Conservation (phyloP, 2,797 vertebrate genomes). For the Babyrousa celebensis region DNA sequence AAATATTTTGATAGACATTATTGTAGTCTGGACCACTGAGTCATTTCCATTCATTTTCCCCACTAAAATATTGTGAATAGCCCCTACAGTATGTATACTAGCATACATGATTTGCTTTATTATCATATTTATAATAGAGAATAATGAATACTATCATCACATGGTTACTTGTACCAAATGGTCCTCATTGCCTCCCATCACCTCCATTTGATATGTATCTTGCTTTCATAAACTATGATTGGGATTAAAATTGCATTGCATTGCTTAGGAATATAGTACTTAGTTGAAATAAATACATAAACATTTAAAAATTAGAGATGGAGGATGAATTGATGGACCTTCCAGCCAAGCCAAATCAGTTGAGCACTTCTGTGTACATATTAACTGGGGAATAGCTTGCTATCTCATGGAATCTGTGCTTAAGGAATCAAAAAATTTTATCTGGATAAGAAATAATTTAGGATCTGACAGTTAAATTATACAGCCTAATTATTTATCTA, state of each 20-base stretch:
- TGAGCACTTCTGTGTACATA: not conserved
- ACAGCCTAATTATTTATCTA: not conserved
- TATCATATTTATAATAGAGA: not conserved
- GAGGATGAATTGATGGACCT: not conserved
- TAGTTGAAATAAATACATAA: not conserved
- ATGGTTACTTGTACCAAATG: not conserved
- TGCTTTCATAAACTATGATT: not conserved
- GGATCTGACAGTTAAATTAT: not conserved
- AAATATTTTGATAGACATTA: not conserved
- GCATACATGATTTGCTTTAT: slow-evolving; percentile 23
- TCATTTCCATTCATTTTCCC: not conserved
- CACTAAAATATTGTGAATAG: not conserved
- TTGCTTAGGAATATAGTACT: not conserved
- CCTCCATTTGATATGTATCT: not conserved
- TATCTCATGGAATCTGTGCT: not conserved
- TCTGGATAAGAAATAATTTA: slow-evolving; percentile 16
- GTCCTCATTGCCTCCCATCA: not conserved
- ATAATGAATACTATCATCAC: not conserved
- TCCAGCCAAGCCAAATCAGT: not conserved
- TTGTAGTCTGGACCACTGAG: not conserved
- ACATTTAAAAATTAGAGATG: not conserved
- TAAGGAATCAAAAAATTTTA: not conserved
- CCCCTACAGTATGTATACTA: not conserved
- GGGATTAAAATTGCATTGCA: not conserved
- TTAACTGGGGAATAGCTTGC: not conserved